phyloP scores from a whole-genome alignment of 2,797 vertebrate species.

The Scleropages formosus region DNA sequence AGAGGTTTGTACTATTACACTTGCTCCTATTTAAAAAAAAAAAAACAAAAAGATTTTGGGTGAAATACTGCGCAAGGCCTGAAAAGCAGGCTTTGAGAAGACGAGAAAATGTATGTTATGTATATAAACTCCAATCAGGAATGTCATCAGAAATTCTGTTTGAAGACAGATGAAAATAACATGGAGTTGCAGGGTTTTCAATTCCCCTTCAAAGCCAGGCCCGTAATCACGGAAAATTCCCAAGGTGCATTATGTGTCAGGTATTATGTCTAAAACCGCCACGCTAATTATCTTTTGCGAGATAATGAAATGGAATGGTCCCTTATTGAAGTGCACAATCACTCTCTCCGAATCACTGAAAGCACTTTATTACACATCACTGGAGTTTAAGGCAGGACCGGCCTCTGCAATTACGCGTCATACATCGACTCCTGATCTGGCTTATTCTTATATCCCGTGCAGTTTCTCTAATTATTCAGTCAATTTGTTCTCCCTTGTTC shows the following conservation, averaged over 20 bases:
- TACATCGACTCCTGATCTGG: slow-evolving; percentile 13
- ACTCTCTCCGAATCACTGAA: slow-evolving; percentile 16
- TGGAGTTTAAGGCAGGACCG: neutral
- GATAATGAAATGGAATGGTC: slow-evolving; percentile 11
- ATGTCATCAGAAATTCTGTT: neutral
- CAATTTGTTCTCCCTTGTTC: slow-evolving; percentile 12
- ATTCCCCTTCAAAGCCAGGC: slow-evolving; percentile 5
- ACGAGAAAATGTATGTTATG: slow-evolving; percentile 16
- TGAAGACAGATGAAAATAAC: slow-evolving; percentile 13
- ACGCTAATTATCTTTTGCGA: slow-evolving; percentile 16
- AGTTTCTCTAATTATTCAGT: slow-evolving; percentile 24
- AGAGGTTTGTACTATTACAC: too few relatives aligned
- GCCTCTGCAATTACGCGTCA: slow-evolving; percentile 1
- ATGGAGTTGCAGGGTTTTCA: slow-evolving; percentile 9
- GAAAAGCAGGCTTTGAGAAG: neutral
- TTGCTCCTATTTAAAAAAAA: too few relatives aligned
- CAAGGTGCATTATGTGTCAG: slow-evolving; percentile 15
- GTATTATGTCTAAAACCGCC: slow-evolving; percentile 4
- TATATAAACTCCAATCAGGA: slow-evolving; percentile 3
- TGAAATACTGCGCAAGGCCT: too few relatives aligned
- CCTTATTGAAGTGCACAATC: neutral
- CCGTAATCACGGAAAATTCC: slow-evolving; percentile 18
- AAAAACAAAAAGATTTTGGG: too few relatives aligned
- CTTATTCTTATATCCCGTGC: neutral
- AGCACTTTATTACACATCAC: slow-evolving; percentile 21